These are phyloP conservation scores for Cherax quadricarinatus DNA, from an alignment of 1,140 invertebrate genomes.

Conservation along the genomic window DNA sequence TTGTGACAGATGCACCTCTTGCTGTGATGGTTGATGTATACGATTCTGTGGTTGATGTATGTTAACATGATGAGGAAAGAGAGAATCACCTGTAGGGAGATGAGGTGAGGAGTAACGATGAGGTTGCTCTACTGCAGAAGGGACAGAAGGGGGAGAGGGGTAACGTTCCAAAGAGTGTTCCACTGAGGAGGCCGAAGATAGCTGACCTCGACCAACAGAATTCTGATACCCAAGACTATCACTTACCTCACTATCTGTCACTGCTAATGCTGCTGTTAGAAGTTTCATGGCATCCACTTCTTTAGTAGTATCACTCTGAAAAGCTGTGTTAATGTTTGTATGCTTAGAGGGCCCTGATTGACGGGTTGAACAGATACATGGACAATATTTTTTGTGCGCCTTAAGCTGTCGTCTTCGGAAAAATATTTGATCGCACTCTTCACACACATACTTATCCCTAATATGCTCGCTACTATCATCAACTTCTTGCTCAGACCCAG, in stretches of 20 bases:
- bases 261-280: constrained; percentile 46
- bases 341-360: constrained; percentile 23
- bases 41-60: background rate
- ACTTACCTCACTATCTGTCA: constrained; percentile 1
- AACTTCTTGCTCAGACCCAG: constrained; percentile 33
- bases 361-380: constrained; percentile 6
- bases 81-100: background rate
- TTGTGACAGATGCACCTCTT: background rate
- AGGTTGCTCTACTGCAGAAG: background rate
- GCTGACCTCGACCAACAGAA: background rate
- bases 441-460: constrained; percentile 61
- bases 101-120: constrained; percentile 10
- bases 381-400: constrained; percentile 61
- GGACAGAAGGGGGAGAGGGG: background rate
- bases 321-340: background rate
- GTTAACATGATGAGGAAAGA: background rate
- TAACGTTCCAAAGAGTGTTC: background rate
- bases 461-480: constrained; percentile 59
- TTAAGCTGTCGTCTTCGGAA: constrained; percentile 54
- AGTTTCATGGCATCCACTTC: constrained; percentile 61
- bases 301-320: constrained; percentile 30
- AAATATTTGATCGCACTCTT: constrained; percentile 66
- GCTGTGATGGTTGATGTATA: constrained; percentile 1
- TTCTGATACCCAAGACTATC: constrained; percentile 22
- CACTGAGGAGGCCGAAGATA: background rate